Conservation (phyloP, 2,888 invertebrate species). For the Steinernema scapterisci region DNA sequence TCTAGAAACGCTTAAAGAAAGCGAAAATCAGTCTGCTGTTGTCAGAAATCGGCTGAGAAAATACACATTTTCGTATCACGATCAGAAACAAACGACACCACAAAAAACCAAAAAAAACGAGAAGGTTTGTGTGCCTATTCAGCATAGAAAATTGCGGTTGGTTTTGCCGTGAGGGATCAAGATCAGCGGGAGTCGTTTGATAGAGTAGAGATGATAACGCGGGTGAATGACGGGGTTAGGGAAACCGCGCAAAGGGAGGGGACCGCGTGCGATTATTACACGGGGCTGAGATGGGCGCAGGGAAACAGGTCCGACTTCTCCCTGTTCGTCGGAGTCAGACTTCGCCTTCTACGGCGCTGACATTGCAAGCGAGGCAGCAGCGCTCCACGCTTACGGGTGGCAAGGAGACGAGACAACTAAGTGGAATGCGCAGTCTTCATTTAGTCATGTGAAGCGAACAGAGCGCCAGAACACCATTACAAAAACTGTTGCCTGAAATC, state of each 20-base stretch:
- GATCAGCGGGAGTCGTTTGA: conserved; percentile 25
- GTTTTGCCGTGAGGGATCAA: not conserved
- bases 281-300: conserved; percentile 19
- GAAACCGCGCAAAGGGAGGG: conserved; percentile 24
- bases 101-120: not conserved
- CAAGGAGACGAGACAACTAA: conserved; percentile 8
- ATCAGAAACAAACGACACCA: not conserved
- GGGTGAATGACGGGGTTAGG: conserved; percentile 31
- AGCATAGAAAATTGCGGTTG: conserved; percentile 33
- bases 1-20: not conserved
- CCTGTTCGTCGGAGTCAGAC: not conserved
- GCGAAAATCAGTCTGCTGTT: not conserved
- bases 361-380: conserved; percentile 19
- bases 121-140: too few species aligned
- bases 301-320: conserved; percentile 27
- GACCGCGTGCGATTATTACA: conserved; percentile 31
- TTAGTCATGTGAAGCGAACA: conserved; percentile 26
- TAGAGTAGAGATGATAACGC: conserved; percentile 30
- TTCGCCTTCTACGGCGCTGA: conserved; percentile 33
- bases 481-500: not conserved
- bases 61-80: too few species aligned
- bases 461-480: conserved; percentile 6
- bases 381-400: conserved; percentile 23
- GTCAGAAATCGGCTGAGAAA: too few species aligned
- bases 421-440: conserved; percentile 27